A percentile compares a stretch with the other conserved stretches of the same genome.
Evolutionary conservation across 2,888 invertebrate species (phyloP).

Genomic region (Sinodicranocentrus sp.): DNA sequence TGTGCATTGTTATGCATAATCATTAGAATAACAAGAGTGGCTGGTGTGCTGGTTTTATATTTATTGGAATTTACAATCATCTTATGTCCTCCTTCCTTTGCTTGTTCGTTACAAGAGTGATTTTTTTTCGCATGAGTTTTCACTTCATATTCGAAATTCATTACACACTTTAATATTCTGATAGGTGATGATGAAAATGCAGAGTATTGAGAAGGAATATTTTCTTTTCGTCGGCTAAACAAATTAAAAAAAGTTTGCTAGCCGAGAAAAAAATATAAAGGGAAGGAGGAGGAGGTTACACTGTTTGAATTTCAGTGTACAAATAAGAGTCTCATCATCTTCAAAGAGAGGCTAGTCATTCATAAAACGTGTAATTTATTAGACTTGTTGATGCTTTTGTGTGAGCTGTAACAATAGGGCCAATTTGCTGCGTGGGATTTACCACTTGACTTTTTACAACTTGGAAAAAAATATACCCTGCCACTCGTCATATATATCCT

Average conservation of each 20-base stretch:
- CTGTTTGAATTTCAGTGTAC: slow-evolving; percentile 18
- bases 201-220: not conserved
- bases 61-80: no score
- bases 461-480: no score
- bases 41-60: no score
- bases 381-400: slow-evolving; percentile 41
- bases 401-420: slow-evolving; percentile 45
- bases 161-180: slow-evolving; percentile 13
- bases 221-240: slow-evolving; percentile 10
- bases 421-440: slow-evolving; percentile 59
- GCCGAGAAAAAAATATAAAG: not conserved
- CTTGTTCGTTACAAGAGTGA: slow-evolving; percentile 15
- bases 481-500: no score
- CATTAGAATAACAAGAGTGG: no score
- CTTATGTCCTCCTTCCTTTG: slow-evolving; percentile 47
- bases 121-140: not conserved
- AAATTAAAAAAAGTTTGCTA: slow-evolving; percentile 39
- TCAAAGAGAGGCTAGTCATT: slow-evolving; percentile 9
- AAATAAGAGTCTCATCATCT: slow-evolving; percentile 23
- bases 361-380: slow-evolving; percentile 65
- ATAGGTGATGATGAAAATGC: no score
- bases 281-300: not conserved
- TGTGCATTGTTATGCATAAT: slow-evolving; percentile 29
- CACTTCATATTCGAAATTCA: slow-evolving; percentile 14
- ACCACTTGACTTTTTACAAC: not conserved